Base-by-base conservation (phyloP, 2,797 vertebrate species). In the Labeo calbasu region DNA sequence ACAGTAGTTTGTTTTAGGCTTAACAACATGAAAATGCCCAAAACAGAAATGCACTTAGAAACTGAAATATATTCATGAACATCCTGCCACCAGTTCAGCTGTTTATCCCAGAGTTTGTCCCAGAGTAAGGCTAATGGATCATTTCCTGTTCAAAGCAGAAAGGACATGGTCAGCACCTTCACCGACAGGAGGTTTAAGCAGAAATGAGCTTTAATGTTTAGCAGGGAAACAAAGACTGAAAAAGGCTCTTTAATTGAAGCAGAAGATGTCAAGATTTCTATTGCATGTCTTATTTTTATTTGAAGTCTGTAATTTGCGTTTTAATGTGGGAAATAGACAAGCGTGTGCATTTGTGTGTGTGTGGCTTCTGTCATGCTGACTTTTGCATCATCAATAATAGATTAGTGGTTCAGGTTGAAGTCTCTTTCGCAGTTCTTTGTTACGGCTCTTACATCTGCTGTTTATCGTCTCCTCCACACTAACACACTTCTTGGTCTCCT, bases 361-460 rank as follows among this genome's bases (percentile, higher is more conserved):
- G 71, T 82, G 75, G 8, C 63, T 75, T 46, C 19, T 68, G 71
- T 50, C 82, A 77, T 71, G 70, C 65, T 81, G 79, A 81, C 85
- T 28, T 80, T 72, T 73, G 72, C 72, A 48, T 84, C 50, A 76
- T 87, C 32, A 84, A 87, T 84, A 87, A 85, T 85, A 73, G 68
- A 87, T 85, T 19, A 57, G 59, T 68, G 57, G 53, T 87, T 84
- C 77, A 88, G 80, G 50, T 78, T 75, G 66, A 81, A 70, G 77
- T 59, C 43, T 85, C 50, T 59, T 32, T 46, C 46, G 53, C 68
- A 78, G 68, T 59, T 84, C 50, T 28, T 51, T 51, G 53, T 61
- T 70, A 72, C 53, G n/a, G 28, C 73, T 66, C 77, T 75, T 21
- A 19, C 14, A 50, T 53, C 48, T 59, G 25, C 19, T 77, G 36